Conservation (phyloP, 2,797 vertebrate genomes). For the Microctenopoma lineatum region DNA sequence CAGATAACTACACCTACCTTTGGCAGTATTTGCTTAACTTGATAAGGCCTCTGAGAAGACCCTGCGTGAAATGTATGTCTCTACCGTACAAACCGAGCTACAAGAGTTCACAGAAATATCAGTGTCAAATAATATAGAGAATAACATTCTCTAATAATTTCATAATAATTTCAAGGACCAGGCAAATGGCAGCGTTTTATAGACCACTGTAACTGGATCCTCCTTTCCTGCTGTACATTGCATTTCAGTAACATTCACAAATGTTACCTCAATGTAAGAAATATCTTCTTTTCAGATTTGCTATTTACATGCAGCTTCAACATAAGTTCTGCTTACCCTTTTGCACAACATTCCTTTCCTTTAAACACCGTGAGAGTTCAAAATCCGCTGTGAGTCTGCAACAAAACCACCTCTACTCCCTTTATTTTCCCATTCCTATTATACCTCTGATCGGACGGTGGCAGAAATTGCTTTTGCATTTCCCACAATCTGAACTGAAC, state of each 20-base stretch:
- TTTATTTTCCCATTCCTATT: slow-evolving; percentile 11
- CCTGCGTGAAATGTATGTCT: background rate
- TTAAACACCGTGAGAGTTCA: background rate
- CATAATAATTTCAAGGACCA: background rate
- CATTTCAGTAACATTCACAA: background rate
- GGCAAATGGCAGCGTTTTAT: background rate
- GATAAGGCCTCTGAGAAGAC: background rate
- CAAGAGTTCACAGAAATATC: slow-evolving; percentile 2
- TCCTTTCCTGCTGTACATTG: background rate
- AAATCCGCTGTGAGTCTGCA: slow-evolving; percentile 13
- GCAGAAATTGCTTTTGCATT: slow-evolving; percentile 1
- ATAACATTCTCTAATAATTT: background rate
- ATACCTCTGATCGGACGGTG: slow-evolving; percentile 9
- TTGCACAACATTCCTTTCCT: slow-evolving; percentile 6
- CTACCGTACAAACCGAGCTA: background rate
- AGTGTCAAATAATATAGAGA: background rate
- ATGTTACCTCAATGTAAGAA: background rate
- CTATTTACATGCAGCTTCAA: background rate
- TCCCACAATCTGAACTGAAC: slow-evolving; percentile 2
- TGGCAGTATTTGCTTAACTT: background rate
- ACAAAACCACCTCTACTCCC: slow-evolving; percentile 9
- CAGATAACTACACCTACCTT: background rate
- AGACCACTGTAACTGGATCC: no score
- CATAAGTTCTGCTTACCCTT: slow-evolving; percentile 10
- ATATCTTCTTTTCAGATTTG: slow-evolving; percentile 1